phyloP scores from a whole-genome alignment of 1,140 invertebrate genomes.

The Parasteatoda tepidariorum region DNA sequence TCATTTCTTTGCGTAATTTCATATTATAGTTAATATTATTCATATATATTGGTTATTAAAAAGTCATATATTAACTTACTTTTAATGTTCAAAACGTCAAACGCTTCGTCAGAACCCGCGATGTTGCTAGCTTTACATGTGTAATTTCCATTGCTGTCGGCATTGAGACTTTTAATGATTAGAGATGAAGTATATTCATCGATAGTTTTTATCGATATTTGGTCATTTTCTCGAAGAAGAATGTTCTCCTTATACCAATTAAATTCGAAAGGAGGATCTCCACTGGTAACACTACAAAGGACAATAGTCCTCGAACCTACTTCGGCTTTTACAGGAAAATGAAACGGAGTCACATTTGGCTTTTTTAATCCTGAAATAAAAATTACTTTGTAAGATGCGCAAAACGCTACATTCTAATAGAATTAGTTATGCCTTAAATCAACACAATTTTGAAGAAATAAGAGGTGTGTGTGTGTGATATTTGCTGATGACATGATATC shows the following conservation, averaged over 20 bases:
- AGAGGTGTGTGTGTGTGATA: not conserved
- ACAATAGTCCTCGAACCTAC: slow-evolving; percentile 76
- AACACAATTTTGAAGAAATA: not conserved
- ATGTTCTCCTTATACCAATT: slow-evolving; percentile 61
- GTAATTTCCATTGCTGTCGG: slow-evolving; percentile 62
- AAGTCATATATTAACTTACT: slow-evolving; percentile 8
- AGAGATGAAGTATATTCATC: slow-evolving; percentile 67
- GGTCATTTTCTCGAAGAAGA: not conserved
- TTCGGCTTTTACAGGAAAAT: slow-evolving; percentile 71
- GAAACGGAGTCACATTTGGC: slow-evolving; percentile 58
- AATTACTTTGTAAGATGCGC: no score
- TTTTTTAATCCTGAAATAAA: not conserved
- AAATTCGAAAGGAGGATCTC: slow-evolving; percentile 62
- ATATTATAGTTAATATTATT: no score
- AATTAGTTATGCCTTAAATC: no score
- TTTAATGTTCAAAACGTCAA: slow-evolving; percentile 19
- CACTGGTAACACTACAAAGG: slow-evolving; percentile 65
- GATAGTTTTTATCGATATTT: not conserved
- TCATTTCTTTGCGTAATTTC: no score
- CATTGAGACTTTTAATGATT: slow-evolving; percentile 40
- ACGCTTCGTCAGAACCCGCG: slow-evolving; percentile 21
- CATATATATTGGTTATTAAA: no score
- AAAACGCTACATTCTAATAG: no score
- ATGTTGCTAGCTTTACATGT: slow-evolving; percentile 61
- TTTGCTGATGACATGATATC: not conserved